These are phyloP conservation scores for Psix sp. DNA, from an alignment of 1,140 invertebrate genomes.

Conservation along the genomic window DNA sequence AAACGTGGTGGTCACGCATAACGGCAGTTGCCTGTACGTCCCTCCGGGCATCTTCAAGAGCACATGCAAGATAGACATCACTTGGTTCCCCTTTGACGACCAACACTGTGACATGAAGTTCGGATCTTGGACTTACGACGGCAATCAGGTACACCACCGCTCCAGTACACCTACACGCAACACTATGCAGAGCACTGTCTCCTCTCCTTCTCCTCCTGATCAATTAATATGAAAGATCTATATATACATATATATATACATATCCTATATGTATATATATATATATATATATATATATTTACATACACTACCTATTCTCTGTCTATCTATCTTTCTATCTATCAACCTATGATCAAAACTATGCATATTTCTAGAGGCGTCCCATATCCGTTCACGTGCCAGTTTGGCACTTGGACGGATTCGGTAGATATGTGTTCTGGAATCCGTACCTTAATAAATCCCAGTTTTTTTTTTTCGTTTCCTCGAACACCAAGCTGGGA, in stretches of 20 bases:
- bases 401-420: no score
- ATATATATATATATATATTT: no score
- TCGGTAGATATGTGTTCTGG: slow-evolving; percentile 34
- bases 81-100: slow-evolving; percentile 99
- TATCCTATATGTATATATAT: slow-evolving; percentile 2
- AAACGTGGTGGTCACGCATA: slow-evolving; percentile 96
- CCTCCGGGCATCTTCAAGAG: slow-evolving; percentile 99
- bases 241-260: slow-evolving; percentile 11
- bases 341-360: slow-evolving; percentile 8
- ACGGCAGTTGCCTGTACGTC: slow-evolving; percentile 97
- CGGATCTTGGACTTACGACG: slow-evolving; percentile 96
- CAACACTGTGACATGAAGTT: slow-evolving; percentile 98
- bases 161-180: slow-evolving; percentile 68
- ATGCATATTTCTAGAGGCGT: slow-evolving; percentile 29
- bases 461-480: not conserved
- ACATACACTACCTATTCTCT: no score
- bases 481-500: not conserved
- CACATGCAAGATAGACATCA: slow-evolving; percentile 99
- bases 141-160: slow-evolving; percentile 86
- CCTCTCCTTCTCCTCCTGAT: slow-evolving; percentile 28
- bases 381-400: slow-evolving; percentile 26
- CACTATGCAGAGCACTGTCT: slow-evolving; percentile 58
- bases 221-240: slow-evolving; percentile 9
- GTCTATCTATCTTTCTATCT: slow-evolving; percentile 15
- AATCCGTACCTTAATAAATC: not conserved